Conservation (phyloP, 2,888 invertebrate species). For the Agrilus mali region DNA sequence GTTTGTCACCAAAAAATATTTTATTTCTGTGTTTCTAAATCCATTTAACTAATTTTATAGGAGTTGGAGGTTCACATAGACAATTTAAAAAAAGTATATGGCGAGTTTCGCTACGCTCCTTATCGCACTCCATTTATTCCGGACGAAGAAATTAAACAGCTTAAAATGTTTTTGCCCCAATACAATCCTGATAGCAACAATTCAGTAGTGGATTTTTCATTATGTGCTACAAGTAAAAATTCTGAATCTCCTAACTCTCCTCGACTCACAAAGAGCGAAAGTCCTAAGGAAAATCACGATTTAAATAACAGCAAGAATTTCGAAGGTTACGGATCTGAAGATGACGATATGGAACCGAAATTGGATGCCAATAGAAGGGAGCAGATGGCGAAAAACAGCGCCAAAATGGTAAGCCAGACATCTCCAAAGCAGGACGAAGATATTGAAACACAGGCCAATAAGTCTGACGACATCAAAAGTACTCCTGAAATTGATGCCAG, state of each 20-base stretch:
- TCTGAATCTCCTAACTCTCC: too few species aligned
- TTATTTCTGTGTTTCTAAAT: not conserved
- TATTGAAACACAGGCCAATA: conserved; percentile 8
- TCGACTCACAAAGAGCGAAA: not conserved
- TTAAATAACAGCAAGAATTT: not conserved
- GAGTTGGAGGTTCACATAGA: conserved; percentile 67
- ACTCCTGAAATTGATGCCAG: not conserved
- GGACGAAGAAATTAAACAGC: conserved; percentile 43
- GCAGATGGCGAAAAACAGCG: conserved; percentile 17
- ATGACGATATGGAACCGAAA: conserved; percentile 15
- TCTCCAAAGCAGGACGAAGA: conserved; percentile 7
- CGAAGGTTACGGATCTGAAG: conserved; percentile 26
- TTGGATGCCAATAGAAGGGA: conserved; percentile 8
- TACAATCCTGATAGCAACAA: conserved; percentile 12
- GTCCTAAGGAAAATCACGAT: conserved; percentile 2
- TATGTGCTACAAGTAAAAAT: not conserved
- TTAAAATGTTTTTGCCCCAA: conserved; percentile 50
- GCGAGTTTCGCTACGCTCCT: conserved; percentile 59
- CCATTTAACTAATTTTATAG: conserved; percentile 27
- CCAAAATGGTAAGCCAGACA: not conserved
- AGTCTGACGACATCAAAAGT: conserved; percentile 5
- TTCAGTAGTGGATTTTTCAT: not conserved
- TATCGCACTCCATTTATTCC: conserved; percentile 58
- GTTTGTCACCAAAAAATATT: not conserved
- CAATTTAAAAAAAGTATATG: conserved; percentile 57